Conservation (phyloP, 2,113 vertebrate species). For the Dicerorhinus sumatrensis region DNA sequence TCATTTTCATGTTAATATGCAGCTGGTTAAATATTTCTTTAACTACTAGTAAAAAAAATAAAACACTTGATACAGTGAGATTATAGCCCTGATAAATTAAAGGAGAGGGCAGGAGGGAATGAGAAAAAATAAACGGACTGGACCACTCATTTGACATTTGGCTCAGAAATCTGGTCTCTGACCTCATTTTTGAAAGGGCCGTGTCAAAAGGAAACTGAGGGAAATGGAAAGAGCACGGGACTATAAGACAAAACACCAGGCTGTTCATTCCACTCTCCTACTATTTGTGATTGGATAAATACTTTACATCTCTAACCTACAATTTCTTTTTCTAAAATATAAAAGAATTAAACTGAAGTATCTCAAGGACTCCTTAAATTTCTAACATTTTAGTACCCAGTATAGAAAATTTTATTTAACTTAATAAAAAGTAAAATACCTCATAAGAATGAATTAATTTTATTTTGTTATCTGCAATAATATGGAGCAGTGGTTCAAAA, state of each 20-base stretch:
- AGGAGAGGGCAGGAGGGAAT: background rate
- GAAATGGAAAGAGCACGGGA: background rate
- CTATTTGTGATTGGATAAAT: background rate
- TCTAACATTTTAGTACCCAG: background rate
- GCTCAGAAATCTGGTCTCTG: background rate
- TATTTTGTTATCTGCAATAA: background rate
- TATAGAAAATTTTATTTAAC: background rate
- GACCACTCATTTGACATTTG: background rate
- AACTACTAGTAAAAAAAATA: slow-evolving; percentile 58
- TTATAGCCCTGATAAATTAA: background rate
- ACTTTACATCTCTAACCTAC: background rate
- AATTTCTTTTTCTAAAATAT: background rate
- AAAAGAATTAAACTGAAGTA: background rate
- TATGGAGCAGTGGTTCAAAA: background rate
- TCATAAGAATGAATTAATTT: background rate
- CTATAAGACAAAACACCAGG: background rate
- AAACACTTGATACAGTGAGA: background rate
- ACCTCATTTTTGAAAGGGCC: background rate
- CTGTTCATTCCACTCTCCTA: background rate
- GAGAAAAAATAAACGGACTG: background rate
- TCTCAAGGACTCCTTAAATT: background rate
- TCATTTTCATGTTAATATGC: slow-evolving; percentile 55
- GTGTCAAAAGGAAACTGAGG: background rate
- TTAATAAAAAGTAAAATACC: slow-evolving; percentile 40
- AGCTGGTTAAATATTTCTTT: slow-evolving; percentile 72